These are phyloP conservation scores for Drosophila pruinosa DNA, from an alignment of 1,140 invertebrate genomes.

Conservation along the genomic window DNA sequence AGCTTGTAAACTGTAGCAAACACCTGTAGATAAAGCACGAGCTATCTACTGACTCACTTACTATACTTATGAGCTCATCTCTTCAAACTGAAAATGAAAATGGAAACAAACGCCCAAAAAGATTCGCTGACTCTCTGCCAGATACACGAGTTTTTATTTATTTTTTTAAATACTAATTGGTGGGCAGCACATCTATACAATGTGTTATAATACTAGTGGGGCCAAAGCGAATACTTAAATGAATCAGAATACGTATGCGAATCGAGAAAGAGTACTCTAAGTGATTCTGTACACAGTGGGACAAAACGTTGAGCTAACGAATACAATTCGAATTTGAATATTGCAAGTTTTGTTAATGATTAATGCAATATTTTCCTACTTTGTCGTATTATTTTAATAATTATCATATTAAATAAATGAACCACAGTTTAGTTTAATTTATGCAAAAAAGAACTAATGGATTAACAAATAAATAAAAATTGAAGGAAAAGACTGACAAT, in stretches of 20 bases:
- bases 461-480: no score
- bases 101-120: slow-evolving; percentile 20
- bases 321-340: no score
- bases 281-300: not conserved
- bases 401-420: no score
- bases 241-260: not conserved
- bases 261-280: not conserved
- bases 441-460: no score
- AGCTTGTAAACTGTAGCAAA: slow-evolving; percentile 24
- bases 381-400: no score
- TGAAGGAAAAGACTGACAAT: no score
- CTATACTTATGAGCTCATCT: slow-evolving; percentile 50
- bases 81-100: slow-evolving; percentile 12
- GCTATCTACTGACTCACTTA: slow-evolving; percentile 41
- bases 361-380: no score
- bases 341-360: no score
- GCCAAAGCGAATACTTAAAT: not conserved
- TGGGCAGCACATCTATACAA: slow-evolving; percentile 12
- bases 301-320: not conserved
- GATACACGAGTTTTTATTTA: slow-evolving; percentile 6
- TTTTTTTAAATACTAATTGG: slow-evolving; percentile 35
- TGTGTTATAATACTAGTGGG: no score
- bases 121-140: not conserved
- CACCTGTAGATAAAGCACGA: slow-evolving; percentile 47
- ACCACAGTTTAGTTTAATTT: no score